Evolutionary conservation across 2,797 vertebrate genomes (phyloP), one percentile per base, ranked within the genome.

Genomic region (Novumbra hubbsi): DNA sequence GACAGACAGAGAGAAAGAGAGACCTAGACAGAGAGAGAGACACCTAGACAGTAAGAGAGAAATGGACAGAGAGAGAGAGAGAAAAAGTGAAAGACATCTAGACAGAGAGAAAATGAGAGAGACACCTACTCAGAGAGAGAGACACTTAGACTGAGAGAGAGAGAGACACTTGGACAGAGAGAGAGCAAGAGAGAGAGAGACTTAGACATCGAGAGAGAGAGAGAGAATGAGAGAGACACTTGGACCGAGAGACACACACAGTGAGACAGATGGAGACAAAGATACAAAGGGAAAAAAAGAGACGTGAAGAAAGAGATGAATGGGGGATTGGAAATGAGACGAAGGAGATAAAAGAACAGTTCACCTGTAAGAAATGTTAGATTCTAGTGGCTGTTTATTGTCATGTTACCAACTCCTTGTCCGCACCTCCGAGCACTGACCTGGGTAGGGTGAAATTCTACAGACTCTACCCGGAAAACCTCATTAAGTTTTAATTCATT

Each of bases 401-500:
- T 86, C 83, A 82, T 84, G 77, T 78, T 79, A 78, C 75, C 45
- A 30, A 72, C 70, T 41, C 60, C 28, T 74, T 70, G 19, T 34
- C 9, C 48, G 28, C 73, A 72, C 27, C 76, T 76, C 19, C 17
- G 50, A 73, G 70, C 45, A 1, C 78, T 81, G 76, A 76, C 80
- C 72, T 78, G 63, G 71, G 71, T 72, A 78, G 80, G 79, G 78
- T 85, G 78, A 88, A 82, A 82, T 82, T 85, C 85, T 85, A 86
- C 80, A 84, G 82, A 88, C 86, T 81, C 79, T 86, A 79, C 87
- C 91, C 82, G 88, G 88, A 93, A 93, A 90, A 88, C 81, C 88
- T 92, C 90, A 93, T 93, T 93, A 93, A 91, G 87, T 92, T 93
- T 93, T 92, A 93, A 93, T 92, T 93, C 87, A 87, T 91, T 86